Conservation (phyloP, 1,140 invertebrate species). For the Drosophila seguyi region DNA sequence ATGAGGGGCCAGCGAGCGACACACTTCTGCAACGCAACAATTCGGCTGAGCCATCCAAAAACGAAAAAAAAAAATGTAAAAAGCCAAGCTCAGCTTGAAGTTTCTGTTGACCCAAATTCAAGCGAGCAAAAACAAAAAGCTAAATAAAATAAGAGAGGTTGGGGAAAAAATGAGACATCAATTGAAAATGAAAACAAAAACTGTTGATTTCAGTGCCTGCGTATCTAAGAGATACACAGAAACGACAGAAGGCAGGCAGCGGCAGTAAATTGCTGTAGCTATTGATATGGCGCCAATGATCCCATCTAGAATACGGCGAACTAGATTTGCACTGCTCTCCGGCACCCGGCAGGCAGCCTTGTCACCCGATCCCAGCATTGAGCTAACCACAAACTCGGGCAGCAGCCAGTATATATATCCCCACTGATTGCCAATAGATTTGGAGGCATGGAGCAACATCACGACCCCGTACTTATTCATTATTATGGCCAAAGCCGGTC, state of each 20-base stretch:
- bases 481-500: conserved; percentile 48
- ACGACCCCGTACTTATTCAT: conserved; percentile 50
- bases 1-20: conserved; percentile 24
- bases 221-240: conserved; percentile 40
- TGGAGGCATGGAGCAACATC: conserved; percentile 32
- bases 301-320: conserved; percentile 38
- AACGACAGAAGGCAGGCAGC: conserved; percentile 4
- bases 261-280: conserved; percentile 40
- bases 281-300: conserved; percentile 55
- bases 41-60: conserved; percentile 38
- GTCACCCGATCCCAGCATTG: conserved; percentile 42
- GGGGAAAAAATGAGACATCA: conserved; percentile 29
- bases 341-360: conserved; percentile 32
- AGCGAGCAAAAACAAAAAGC: conserved; percentile 49
- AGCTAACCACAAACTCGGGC: conserved; percentile 44
- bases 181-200: conserved; percentile 56
- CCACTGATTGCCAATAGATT: conserved; percentile 40
- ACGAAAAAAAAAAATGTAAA: conserved; percentile 24
- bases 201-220: conserved; percentile 33
- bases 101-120: conserved; percentile 75
- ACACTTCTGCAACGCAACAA: conserved; percentile 40
- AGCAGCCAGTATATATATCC: conserved; percentile 31
- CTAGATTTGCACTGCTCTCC: conserved; percentile 42
- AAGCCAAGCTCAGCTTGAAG: conserved; percentile 73
- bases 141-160: conserved; percentile 5